These are phyloP conservation scores for Lampris incognitus DNA, from an alignment of 2,113 vertebrate species.

Conservation along the genomic window DNA sequence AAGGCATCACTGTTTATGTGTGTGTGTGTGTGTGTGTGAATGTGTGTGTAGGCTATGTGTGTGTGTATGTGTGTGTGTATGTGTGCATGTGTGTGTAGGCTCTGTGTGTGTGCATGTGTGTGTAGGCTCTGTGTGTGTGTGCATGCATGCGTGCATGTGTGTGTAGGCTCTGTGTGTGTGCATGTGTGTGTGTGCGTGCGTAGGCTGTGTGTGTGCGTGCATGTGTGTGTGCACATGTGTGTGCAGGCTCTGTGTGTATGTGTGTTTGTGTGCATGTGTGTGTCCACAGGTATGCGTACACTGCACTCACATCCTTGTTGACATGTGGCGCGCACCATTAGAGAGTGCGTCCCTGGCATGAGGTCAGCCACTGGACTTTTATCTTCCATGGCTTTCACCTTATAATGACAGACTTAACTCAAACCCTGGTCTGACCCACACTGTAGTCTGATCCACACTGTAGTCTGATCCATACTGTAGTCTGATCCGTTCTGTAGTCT, in stretches of 20 bases:
- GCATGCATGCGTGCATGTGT: no score
- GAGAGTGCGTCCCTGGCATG: constrained; percentile 7
- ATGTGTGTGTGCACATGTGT: no score
- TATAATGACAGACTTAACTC: background rate
- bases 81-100: no score
- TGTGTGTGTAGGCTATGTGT: background rate
- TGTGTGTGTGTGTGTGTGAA: constrained; percentile 7
- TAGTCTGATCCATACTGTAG: background rate
- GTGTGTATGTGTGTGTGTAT: background rate
- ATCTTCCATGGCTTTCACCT: constrained; percentile 14
- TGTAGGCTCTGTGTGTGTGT: no score
- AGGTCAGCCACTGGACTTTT: background rate
- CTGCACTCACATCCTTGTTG: background rate
- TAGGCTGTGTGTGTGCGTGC: no score
- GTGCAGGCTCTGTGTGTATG: background rate
- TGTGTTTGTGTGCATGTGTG: background rate
- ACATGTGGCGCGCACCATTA: background rate
- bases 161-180: background rate
- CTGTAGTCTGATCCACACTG: background rate
- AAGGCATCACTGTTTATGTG: background rate
- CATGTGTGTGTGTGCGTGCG: no score
- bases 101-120: no score
- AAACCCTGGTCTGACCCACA: background rate
- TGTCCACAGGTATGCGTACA: background rate
- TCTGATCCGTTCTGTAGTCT: background rate